Conservation (phyloP, 2,888 invertebrate genomes). For the Polyommatus iphigenia region DNA sequence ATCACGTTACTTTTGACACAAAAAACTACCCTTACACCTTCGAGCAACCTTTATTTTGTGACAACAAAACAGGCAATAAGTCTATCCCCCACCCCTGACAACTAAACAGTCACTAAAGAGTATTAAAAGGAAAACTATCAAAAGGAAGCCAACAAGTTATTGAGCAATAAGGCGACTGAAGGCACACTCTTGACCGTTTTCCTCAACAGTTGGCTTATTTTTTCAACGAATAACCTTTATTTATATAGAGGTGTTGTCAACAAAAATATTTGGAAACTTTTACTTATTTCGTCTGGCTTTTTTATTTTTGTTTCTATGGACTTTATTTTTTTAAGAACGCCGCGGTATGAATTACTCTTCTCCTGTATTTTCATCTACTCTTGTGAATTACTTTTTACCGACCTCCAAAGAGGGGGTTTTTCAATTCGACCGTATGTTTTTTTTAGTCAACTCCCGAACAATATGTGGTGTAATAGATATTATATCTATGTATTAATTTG, state of each 20-base stretch:
- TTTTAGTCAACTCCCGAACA: too few relatives aligned
- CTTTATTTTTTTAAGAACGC: background rate
- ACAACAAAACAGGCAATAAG: background rate
- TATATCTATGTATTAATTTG: background rate
- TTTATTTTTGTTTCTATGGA: background rate
- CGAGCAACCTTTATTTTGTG: background rate
- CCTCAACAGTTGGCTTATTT: constrained; percentile 19
- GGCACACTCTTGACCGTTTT: constrained; percentile 7
- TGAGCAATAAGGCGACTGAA: background rate
- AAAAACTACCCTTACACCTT: too few relatives aligned
- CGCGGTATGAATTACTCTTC: background rate
- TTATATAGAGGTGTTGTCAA: constrained; percentile 17
- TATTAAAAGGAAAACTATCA: constrained; percentile 8
- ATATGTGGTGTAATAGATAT: too few relatives aligned
- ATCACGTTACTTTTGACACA: too few relatives aligned
- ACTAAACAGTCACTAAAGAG: constrained; percentile 3
- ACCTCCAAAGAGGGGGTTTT: too few relatives aligned
- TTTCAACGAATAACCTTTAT: background rate
- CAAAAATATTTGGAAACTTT: constrained; percentile 7
- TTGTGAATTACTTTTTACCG: too few relatives aligned
- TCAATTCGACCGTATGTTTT: too few relatives aligned
- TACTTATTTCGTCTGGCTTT: background rate
- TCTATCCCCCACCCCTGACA: background rate
- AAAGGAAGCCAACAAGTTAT: constrained; percentile 11
- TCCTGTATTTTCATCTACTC: too few relatives aligned